Evolutionary conservation across 2,888 invertebrate species (phyloP).

Genomic region (Hyles lineata): DNA sequence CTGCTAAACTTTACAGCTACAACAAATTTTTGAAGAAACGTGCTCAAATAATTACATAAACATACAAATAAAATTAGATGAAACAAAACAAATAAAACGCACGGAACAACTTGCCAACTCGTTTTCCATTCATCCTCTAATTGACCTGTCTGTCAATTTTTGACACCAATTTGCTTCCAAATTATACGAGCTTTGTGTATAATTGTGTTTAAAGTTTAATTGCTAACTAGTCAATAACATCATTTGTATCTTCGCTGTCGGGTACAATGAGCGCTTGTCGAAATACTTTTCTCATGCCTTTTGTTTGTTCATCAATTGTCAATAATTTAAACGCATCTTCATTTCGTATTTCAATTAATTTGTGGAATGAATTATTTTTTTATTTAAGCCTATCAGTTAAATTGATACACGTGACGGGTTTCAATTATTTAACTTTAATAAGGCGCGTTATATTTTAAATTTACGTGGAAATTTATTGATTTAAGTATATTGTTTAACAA

Average conservation of each 20-base stretch:
- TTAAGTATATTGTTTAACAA: too few relatives aligned
- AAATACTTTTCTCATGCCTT: conserved; percentile 45
- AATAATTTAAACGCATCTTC: conserved; percentile 38
- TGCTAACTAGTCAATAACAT: conserved; percentile 57
- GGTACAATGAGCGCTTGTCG: conserved; percentile 47
- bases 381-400: background rate
- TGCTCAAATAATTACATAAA: background rate
- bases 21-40: background rate
- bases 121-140: conserved; percentile 26
- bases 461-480: too few relatives aligned
- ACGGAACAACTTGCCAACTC: background rate
- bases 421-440: background rate
- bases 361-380: background rate
- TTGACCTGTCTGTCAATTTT: conserved; percentile 55
- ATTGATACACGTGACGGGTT: background rate
- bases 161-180: conserved; percentile 56
- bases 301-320: conserved; percentile 48
- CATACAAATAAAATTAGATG: conserved; percentile 17
- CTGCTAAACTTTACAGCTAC: background rate
- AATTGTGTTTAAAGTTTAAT: conserved; percentile 51
- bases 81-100: conserved; percentile 3
- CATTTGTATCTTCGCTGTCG: conserved; percentile 48
- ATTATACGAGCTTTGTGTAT: conserved; percentile 44
- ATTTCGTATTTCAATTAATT: conserved; percentile 33
- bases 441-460: background rate